Base-by-base conservation (phyloP, 2,888 invertebrate genomes). In the Aporophyla nigra region DNA sequence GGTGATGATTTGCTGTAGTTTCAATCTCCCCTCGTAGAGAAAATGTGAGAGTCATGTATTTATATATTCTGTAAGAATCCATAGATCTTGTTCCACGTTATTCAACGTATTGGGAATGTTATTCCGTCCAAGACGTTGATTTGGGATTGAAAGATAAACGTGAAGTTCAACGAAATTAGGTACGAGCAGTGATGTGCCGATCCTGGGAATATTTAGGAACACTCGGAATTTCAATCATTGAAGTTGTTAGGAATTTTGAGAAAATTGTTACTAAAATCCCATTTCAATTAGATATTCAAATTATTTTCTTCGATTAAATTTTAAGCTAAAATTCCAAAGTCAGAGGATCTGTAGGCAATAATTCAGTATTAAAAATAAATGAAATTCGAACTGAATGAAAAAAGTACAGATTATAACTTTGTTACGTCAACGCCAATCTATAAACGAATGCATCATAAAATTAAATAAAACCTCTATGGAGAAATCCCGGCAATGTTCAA, bases 81-180 rank as follows among this genome's bases (percentile, higher is more conserved):
- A 78, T 51, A 43, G 40, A 51, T 33, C n/a, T 58, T 58, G 19
- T 51, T 58, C 12, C 16, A 51, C 49, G 21, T 51, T 33, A 6
- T 16, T 53, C 27, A 51, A 74, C n/a, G 53, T 40, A 62, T 80
- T 56, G 21, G 19, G 10, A 78, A 61, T 27, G 14, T 78, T 54
- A 76, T 76, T 78, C 46, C 46, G 33, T 46, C 21, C 24, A 51
- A 78, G 56, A 27, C 72, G 63, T 80, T 80, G 63, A 80, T 80
- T 77, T 46, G 14, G 56, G 46, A 65, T 72, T 65, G 53, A 53
- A 72, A 78, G 63, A 80, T 80, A 78, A 78, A 78, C 49, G 73
- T 71, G 54, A 51, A 59, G 63, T 80, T 65, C 46, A 58, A 78
- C 63, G 33, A 53, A 65, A 58, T 72, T 72, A 59, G 51, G 10